Evolutionary conservation across 2,113 vertebrate species (phyloP).

Genomic region (Triplophysa rosa): DNA sequence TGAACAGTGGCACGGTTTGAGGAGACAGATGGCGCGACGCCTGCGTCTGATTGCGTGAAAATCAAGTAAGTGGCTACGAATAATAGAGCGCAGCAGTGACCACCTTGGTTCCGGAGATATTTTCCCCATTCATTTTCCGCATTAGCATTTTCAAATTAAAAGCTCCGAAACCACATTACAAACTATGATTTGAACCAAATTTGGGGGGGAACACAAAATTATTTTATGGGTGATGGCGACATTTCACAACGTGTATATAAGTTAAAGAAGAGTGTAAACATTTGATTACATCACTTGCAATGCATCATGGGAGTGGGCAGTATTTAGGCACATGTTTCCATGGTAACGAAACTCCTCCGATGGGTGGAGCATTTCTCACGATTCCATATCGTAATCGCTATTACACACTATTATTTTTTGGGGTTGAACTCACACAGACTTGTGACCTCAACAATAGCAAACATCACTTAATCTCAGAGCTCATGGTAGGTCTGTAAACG

Average conservation of each 20-base stretch:
- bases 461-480: not conserved
- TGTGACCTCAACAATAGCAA: not conserved
- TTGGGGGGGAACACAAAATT: not conserved
- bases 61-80: not conserved
- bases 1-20: not conserved
- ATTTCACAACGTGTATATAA: not conserved
- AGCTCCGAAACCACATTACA: not conserved
- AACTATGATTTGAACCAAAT: not conserved
- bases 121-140: not conserved
- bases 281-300: conserved; percentile 13
- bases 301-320: conserved; percentile 21
- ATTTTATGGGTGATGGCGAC: not conserved
- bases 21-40: not conserved
- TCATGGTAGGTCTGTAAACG: not conserved
- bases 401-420: not conserved
- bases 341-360: not conserved
- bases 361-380: not conserved
- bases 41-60: not conserved
- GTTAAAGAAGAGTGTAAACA: not conserved
- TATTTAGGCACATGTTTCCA: conserved; percentile 14
- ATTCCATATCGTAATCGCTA: too few relatives aligned
- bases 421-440: not conserved
- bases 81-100: not conserved
- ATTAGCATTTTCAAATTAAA: not conserved
- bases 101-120: not conserved